Percentiles rank a stretch among this genome's conserved stretches.
Evolutionary conservation across 2,113 vertebrate species (phyloP).

Genomic region (Nothobranchius kuhntae): DNA sequence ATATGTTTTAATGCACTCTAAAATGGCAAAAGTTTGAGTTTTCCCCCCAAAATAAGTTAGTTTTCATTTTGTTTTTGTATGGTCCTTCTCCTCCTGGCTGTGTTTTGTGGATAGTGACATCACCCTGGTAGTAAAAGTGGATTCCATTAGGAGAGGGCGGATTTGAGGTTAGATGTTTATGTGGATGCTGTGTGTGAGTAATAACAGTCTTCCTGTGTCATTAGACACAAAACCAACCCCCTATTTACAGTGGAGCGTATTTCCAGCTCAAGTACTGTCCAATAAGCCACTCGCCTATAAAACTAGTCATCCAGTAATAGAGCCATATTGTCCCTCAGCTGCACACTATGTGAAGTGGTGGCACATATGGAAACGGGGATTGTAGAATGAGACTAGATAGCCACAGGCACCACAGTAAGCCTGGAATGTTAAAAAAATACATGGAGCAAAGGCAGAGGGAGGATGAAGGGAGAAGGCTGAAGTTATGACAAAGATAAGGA

Average conservation of each 20-base stretch:
- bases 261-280: conserved; percentile 8
- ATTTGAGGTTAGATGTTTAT: conserved; percentile 55
- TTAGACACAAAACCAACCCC: conserved; percentile 37
- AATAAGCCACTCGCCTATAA: conserved; percentile 33
- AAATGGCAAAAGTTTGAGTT: conserved; percentile 3
- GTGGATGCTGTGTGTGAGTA: conserved; percentile 26
- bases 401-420: conserved; percentile 52
- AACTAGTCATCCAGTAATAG: conserved; percentile 24
- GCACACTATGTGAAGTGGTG: conserved; percentile 39
- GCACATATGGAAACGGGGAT: conserved; percentile 50
- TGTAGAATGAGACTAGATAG: conserved; percentile 40
- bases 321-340: conserved; percentile 31
- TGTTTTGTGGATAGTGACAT: conserved; percentile 36
- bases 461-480: conserved; percentile 33
- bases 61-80: conserved; percentile 19
- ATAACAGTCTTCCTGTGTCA: conserved; percentile 26
- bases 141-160: conserved; percentile 43
- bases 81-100: conserved; percentile 28
- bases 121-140: conserved; percentile 48
- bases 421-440: conserved; percentile 66
- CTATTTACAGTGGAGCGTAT: conserved; percentile 18
- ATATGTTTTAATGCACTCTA: not conserved
- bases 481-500: conserved; percentile 70
- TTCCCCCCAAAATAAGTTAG: not conserved
- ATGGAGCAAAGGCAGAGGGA: conserved; percentile 13